Percentiles rank a stretch among this genome's conserved stretches.
Conservation (phyloP, 2,888 invertebrate species). For the Pemphredon lugubris region DNA sequence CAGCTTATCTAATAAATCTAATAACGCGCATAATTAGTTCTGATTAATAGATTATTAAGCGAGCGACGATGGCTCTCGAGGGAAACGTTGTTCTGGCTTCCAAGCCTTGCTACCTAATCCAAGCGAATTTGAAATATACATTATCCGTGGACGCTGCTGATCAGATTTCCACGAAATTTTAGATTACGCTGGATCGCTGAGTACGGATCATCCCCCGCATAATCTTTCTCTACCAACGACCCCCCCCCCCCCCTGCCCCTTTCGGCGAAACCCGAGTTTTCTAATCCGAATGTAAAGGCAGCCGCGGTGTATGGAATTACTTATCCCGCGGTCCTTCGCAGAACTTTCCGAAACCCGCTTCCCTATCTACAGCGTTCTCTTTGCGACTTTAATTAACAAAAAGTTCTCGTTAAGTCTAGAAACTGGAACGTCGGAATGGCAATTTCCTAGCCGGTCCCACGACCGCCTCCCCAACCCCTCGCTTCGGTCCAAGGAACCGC, state of each 20-base stretch:
- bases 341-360: slow-evolving; percentile 27
- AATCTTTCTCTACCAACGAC: too few relatives aligned
- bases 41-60: too few relatives aligned
- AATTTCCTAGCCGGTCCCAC: slow-evolving; percentile 33
- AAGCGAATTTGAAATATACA: too few relatives aligned
- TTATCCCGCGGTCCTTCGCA: slow-evolving; percentile 4
- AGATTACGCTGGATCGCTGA: neutral
- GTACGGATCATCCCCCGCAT: neutral
- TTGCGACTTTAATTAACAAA: slow-evolving; percentile 57
- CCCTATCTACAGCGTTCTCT: neutral
- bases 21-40: too few relatives aligned
- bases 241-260: neutral
- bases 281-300: neutral
- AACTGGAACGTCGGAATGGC: slow-evolving; percentile 33
- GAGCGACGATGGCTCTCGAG: too few relatives aligned
- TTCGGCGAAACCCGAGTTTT: neutral
- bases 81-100: too few relatives aligned
- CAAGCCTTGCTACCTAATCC: too few relatives aligned
- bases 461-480: neutral
- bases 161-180: too few relatives aligned
- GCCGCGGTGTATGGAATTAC: slow-evolving; percentile 4
- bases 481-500: neutral
- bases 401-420: slow-evolving; percentile 38
- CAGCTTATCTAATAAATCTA: too few relatives aligned
- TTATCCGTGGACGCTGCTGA: too few relatives aligned